phyloP scores from a whole-genome alignment of 2,113 vertebrate genomes.

The Nyctibius bracteatus region DNA sequence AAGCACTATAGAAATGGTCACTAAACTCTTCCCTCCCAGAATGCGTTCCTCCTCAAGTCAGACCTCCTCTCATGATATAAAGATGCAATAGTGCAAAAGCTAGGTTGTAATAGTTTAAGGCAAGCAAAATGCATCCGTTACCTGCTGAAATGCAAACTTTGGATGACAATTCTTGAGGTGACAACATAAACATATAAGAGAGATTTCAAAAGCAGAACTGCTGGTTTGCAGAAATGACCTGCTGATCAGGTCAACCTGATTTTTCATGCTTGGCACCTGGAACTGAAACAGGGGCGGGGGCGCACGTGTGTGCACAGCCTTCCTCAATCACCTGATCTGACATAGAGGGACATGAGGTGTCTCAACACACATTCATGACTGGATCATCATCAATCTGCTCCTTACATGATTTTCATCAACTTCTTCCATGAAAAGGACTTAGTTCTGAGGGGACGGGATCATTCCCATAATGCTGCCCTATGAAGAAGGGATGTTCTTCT shows the following conservation, averaged over 20 bases:
- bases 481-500: background rate
- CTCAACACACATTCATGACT: background rate
- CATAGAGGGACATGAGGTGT: accelerated
- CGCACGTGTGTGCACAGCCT: background rate
- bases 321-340: background rate
- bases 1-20: background rate
- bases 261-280: background rate
- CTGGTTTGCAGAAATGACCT: background rate
- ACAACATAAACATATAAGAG: background rate
- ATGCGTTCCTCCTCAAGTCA: accelerated
- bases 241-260: background rate
- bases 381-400: background rate
- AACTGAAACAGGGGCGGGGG: accelerated
- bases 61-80: background rate
- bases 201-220: background rate
- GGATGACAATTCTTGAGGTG: background rate
- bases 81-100: background rate
- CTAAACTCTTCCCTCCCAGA: background rate
- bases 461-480: background rate
- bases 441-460: background rate
- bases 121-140: background rate
- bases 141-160: background rate
- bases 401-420: background rate
- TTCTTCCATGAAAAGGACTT: background rate
- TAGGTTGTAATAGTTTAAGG: background rate